Evolutionary conservation across 2,113 vertebrate species (phyloP).

Genomic region (Alaudala cheleensis): DNA sequence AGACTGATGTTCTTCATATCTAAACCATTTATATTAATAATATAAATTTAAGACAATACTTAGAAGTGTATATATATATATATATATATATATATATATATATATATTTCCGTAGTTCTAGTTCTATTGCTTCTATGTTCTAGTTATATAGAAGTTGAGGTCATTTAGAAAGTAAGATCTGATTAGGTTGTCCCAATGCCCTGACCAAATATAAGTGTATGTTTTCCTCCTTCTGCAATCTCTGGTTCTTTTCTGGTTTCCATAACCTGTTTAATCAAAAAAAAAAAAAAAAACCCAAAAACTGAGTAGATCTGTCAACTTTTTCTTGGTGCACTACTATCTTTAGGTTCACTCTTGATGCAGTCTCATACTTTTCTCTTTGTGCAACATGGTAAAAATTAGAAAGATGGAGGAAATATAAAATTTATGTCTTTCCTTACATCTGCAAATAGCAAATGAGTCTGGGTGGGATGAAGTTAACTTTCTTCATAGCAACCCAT

Average conservation of each 20-base stretch:
- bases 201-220: background rate
- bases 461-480: background rate
- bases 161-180: background rate
- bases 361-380: background rate
- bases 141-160: background rate
- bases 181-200: background rate
- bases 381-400: background rate
- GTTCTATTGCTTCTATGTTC: background rate
- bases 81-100: rapidly evolving
- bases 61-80: background rate
- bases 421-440: background rate
- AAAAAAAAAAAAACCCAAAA: background rate
- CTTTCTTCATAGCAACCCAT: too few relatives aligned
- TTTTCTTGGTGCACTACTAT: background rate
- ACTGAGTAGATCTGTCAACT: background rate
- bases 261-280: background rate
- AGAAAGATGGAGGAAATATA: background rate
- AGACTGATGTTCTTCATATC: background rate
- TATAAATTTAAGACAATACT: background rate
- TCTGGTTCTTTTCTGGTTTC: background rate
- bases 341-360: background rate
- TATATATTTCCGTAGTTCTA: background rate
- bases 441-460: background rate
- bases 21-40: background rate
- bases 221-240: background rate